Conservation (phyloP, 2,888 invertebrate genomes). For the Lasioglossum vierecki region DNA sequence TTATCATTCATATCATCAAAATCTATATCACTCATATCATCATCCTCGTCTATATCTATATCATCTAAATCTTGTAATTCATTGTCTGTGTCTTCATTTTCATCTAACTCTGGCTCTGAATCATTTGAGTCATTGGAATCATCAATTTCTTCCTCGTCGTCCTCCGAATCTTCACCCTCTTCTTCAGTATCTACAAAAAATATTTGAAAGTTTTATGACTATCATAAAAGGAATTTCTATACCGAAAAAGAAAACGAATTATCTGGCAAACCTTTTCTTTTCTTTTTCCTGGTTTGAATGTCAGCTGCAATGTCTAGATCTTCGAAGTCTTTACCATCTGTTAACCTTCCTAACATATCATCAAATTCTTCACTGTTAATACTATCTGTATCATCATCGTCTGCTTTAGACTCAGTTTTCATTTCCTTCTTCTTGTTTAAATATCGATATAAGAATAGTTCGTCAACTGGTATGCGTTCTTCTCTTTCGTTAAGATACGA, state of each 20-base stretch:
- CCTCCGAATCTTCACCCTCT: conserved; percentile 48
- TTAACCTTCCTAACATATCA: conserved; percentile 84
- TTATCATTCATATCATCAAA: conserved; percentile 82
- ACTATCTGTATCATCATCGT: conserved; percentile 83
- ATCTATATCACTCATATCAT: conserved; percentile 75
- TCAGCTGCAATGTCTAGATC: conserved; percentile 87
- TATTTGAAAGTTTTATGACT: not conserved
- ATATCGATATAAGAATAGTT: conserved; percentile 92
- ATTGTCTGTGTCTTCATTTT: conserved; percentile 53
- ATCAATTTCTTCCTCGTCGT: conserved; percentile 64
- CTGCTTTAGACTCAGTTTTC: conserved; percentile 77
- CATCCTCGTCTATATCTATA: conserved; percentile 60
- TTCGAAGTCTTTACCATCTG: conserved; percentile 77
- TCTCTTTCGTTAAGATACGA: conserved; percentile 89
- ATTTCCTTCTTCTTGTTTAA: conserved; percentile 70
- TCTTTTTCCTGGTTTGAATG: conserved; percentile 79
- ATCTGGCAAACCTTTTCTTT: conserved; percentile 74
- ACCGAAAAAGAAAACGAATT: not conserved
- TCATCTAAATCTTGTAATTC: conserved; percentile 71
- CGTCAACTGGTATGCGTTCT: conserved; percentile 94
- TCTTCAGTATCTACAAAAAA: conserved; percentile 23
- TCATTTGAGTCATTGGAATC: conserved; percentile 63
- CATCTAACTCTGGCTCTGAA: conserved; percentile 25
- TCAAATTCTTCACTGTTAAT: conserved; percentile 85
- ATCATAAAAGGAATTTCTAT: conserved; percentile 23